Conservation (phyloP, 2,888 invertebrate genomes). For the Pandemis heparana region DNA sequence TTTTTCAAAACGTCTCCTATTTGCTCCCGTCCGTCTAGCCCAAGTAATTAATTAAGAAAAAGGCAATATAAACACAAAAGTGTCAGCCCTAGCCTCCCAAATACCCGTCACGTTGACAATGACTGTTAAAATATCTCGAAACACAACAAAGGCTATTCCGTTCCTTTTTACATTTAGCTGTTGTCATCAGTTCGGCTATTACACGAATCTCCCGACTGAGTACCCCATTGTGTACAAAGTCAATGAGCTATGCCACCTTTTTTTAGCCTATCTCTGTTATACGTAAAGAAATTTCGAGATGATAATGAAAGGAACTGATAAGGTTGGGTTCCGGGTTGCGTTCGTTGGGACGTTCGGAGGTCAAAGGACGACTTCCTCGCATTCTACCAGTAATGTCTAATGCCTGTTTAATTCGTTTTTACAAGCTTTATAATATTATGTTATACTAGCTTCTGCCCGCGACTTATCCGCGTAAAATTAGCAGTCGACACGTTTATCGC, state of each 20-base stretch:
- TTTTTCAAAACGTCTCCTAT: too few relatives aligned
- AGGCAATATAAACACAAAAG: not conserved
- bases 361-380: not conserved
- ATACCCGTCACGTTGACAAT: not conserved
- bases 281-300: conserved; percentile 23
- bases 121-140: conserved; percentile 2
- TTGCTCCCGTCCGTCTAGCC: too few relatives aligned
- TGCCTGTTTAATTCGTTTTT: too few relatives aligned
- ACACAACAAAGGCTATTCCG: conserved; percentile 22
- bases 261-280: conserved; percentile 17
- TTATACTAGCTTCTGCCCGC: too few relatives aligned
- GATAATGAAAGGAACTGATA: conserved; percentile 9
- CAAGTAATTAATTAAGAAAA: not conserved
- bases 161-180: conserved; percentile 24
- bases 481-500: too few relatives aligned
- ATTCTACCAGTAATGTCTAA: too few relatives aligned
- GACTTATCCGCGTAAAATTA: too few relatives aligned
- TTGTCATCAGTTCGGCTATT: conserved; percentile 33
- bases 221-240: conserved; percentile 28
- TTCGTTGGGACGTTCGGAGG: not conserved
- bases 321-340: not conserved
- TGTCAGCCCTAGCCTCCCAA: not conserved
- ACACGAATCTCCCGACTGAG: conserved; percentile 27
- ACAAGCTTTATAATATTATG: too few relatives aligned
- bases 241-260: conserved; percentile 34